Percentiles rank a stretch among this genome's conserved stretches.
Conservation (phyloP, 2,888 invertebrate genomes). For the Anoncus sp. region DNA sequence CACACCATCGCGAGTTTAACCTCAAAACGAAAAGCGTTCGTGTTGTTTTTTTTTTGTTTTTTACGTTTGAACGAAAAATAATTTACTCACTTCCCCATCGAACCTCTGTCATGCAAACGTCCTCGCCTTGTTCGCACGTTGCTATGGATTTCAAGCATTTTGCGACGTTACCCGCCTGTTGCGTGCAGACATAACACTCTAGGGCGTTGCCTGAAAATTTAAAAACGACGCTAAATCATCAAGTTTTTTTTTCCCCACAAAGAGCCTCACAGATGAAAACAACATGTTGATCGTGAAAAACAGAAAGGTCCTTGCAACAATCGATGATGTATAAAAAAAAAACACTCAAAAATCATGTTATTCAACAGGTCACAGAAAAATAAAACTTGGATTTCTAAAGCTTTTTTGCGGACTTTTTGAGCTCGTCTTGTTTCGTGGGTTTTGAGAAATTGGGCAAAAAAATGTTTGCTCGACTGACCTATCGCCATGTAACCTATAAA, state of each 20-base stretch:
- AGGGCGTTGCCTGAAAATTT: constrained; percentile 86
- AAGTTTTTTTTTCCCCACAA: too few species aligned
- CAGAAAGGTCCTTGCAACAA: too few species aligned
- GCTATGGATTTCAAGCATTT: constrained; percentile 97
- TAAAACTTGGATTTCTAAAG: too few species aligned
- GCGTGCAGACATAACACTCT: constrained; percentile 97
- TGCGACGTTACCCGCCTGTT: constrained; percentile 95
- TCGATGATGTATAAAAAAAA: background rate
- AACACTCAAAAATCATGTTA: background rate
- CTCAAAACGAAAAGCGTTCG: constrained; percentile 50
- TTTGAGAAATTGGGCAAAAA: background rate
- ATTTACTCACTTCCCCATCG: constrained; percentile 93
- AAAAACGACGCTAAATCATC: constrained; percentile 14
- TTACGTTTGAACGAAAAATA: background rate
- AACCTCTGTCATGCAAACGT: constrained; percentile 94
- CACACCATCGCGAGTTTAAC: constrained; percentile 53
- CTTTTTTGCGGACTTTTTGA: too few species aligned
- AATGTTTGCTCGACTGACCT: constrained; percentile 37
- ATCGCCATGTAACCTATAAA: constrained; percentile 41
- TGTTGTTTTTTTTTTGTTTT: background rate
- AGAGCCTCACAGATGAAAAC: background rate
- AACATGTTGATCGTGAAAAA: too few species aligned
- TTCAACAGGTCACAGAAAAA: background rate
- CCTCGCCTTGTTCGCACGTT: constrained; percentile 94
- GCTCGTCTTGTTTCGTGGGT: too few species aligned